A percentile compares a stretch with the other conserved stretches of the same genome.
phyloP scores from a whole-genome alignment of 2,797 vertebrate genomes.

The Pristis pectinata region DNA sequence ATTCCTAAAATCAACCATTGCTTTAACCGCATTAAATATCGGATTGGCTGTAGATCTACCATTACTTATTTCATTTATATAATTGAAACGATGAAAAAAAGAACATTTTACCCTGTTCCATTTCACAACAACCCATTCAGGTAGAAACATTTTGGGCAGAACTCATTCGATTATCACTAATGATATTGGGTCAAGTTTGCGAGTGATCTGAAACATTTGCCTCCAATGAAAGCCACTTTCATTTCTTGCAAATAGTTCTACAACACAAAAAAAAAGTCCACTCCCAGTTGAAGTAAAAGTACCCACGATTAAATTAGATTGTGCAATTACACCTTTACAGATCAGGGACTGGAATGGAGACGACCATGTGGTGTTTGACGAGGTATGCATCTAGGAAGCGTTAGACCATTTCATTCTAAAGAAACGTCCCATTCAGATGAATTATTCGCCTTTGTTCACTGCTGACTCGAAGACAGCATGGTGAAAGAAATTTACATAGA shows the following conservation, averaged over 20 bases:
- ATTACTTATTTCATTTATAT: slow-evolving; percentile 3
- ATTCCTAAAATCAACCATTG: slow-evolving; percentile 32
- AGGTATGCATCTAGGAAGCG: slow-evolving; percentile 66
- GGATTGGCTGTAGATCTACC: slow-evolving; percentile 23
- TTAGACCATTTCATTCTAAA: slow-evolving; percentile 61
- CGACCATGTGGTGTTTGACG: slow-evolving; percentile 45
- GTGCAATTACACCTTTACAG: slow-evolving; percentile 34
- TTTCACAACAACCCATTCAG: slow-evolving; percentile 4
- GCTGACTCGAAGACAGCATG: slow-evolving; percentile 79
- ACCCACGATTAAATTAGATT: slow-evolving; percentile 24
- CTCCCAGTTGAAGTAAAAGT: slow-evolving; percentile 23
- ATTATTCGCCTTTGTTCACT: slow-evolving; percentile 72
- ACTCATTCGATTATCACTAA: slow-evolving; percentile 33
- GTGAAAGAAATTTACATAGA: slow-evolving; percentile 78
- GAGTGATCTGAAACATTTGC: not conserved
- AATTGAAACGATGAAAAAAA: slow-evolving; percentile 1
- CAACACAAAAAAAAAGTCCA: slow-evolving; percentile 17
- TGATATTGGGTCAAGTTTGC: slow-evolving; percentile 18
- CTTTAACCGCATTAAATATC: not conserved
- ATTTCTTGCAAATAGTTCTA: slow-evolving; percentile 20
- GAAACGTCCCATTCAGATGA: slow-evolving; percentile 55
- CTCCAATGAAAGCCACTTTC: slow-evolving; percentile 22
- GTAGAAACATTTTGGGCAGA: not conserved
- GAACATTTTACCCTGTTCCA: slow-evolving; percentile 14
- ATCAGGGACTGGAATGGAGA: slow-evolving; percentile 34